Base-by-base conservation (phyloP, 2,113 vertebrate genomes). In the Eolophus roseicapilla region DNA sequence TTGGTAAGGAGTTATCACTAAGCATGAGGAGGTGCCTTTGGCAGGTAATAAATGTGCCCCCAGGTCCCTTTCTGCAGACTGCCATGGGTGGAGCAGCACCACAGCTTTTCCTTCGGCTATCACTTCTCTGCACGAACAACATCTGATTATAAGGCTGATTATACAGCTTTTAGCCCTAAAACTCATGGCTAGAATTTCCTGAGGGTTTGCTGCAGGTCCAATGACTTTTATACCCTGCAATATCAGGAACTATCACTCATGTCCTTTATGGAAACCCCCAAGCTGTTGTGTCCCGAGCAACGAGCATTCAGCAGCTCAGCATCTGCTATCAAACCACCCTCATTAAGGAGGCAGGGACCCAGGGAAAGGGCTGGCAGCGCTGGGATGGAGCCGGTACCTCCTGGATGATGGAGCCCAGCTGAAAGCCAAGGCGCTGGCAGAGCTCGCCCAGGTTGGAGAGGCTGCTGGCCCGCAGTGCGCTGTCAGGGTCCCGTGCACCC, bases 401-500 rank as follows among this genome's bases (percentile, higher is more conserved):
- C 5, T 99, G 99, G 68, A 99, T 24, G 88, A 99, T 91, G 0
- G 98, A 93, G 28, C 99, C 99, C 60, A 99, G 96, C 64, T 99
- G 97, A 27, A 99, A 99, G 85, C 98, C 95, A 17, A 99, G 97
- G 55, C 69, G 98, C 97, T 98, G 98, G 95, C 99, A 99, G 47
- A 99, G 98, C 93, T 99, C 99, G 2, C 99, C 99, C 93, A 99
- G 98, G 96, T 99, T 99, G 88, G 99, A 99, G 85, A 99, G 98
- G 94, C 99, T 99, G 98, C 99, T 99, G 94, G 99, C 98, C 33
- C 99, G 92, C 60, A 99, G 96, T 1, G 93, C 67, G 13, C 93
- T 57, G 69, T 99, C 99, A 0, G 97, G 86, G 27, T 99, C 99
- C 74, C 97, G 98, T 1, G 97, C 97, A 3, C 99, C 99, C 46